Conservation (phyloP, 2,888 invertebrate genomes). For the Macrophya annulata region DNA sequence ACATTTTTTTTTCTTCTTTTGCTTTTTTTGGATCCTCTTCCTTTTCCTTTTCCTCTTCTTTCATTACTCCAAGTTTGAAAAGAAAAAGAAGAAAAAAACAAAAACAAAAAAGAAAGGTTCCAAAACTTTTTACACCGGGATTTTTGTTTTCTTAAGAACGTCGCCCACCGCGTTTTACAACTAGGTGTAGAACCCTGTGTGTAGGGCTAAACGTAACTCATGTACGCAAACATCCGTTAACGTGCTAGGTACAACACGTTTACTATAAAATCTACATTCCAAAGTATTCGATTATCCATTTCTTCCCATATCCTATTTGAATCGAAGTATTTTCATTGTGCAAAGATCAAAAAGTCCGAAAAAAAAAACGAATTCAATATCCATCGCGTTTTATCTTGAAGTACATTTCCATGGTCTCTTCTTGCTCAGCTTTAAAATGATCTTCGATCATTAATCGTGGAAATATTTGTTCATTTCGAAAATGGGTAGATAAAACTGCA, state of each 20-base stretch:
- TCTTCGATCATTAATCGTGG: too few relatives aligned
- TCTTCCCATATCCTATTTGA: background rate
- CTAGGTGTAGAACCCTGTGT: background rate
- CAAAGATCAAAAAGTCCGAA: too few relatives aligned
- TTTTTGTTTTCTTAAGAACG: constrained; percentile 45
- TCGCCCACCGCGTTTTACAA: constrained; percentile 46
- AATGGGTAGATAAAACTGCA: too few relatives aligned
- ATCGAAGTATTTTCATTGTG: too few relatives aligned
- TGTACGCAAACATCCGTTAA: constrained; percentile 1
- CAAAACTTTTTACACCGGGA: background rate
- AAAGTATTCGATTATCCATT: background rate
- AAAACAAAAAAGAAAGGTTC: background rate
- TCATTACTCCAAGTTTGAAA: background rate
- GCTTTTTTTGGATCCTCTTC: too few relatives aligned
- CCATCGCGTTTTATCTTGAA: too few relatives aligned
- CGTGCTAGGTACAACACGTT: background rate
- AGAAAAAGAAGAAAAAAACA: background rate
- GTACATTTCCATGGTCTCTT: too few relatives aligned
- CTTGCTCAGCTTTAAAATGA: too few relatives aligned
- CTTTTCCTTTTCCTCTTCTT: constrained; percentile 18
- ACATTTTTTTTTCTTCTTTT: too few relatives aligned
- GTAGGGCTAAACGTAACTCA: background rate
- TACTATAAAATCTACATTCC: background rate
- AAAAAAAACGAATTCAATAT: too few relatives aligned
- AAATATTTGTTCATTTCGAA: too few relatives aligned